Evolutionary conservation across 2,888 invertebrate genomes (phyloP).

Genomic region (Harmothoe impar): DNA sequence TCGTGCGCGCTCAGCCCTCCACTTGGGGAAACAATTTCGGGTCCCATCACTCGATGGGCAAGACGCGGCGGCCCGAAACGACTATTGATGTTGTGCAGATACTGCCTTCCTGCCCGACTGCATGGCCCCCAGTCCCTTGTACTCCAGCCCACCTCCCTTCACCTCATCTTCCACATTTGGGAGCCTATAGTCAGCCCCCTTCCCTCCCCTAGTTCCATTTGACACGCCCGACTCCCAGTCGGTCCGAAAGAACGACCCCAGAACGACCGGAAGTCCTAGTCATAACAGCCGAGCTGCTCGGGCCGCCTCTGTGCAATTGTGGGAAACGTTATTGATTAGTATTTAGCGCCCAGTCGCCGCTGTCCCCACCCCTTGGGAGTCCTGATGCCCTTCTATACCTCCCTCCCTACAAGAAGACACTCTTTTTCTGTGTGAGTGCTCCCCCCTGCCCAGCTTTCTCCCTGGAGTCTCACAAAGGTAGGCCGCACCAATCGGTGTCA

Average conservation of each 20-base stretch:
- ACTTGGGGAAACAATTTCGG: slow-evolving; percentile 24
- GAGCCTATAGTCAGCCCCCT: no score
- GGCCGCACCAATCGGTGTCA: neutral
- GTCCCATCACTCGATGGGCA: slow-evolving; percentile 7
- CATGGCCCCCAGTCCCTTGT: neutral
- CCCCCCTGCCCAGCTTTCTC: neutral
- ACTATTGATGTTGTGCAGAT: neutral
- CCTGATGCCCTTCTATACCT: no score
- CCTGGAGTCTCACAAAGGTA: neutral
- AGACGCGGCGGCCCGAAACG: neutral
- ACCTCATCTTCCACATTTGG: no score
- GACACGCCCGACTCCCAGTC: no score
- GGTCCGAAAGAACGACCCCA: neutral
- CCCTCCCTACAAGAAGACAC: neutral
- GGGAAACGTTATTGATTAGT: slow-evolving; percentile 19
- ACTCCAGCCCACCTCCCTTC: neutral
- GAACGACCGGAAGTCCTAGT: neutral
- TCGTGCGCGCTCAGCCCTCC: slow-evolving; percentile 1
- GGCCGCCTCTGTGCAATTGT: neutral
- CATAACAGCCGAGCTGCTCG: neutral
- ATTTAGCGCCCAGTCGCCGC: neutral
- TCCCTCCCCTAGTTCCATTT: no score
- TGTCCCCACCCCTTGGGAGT: no score
- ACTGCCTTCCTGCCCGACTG: neutral
- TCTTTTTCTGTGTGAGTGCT: neutral